A percentile compares a stretch with the other conserved stretches of the same genome.
phyloP scores from a whole-genome alignment of 2,888 invertebrate genomes.

The Strigamia crassipes region DNA sequence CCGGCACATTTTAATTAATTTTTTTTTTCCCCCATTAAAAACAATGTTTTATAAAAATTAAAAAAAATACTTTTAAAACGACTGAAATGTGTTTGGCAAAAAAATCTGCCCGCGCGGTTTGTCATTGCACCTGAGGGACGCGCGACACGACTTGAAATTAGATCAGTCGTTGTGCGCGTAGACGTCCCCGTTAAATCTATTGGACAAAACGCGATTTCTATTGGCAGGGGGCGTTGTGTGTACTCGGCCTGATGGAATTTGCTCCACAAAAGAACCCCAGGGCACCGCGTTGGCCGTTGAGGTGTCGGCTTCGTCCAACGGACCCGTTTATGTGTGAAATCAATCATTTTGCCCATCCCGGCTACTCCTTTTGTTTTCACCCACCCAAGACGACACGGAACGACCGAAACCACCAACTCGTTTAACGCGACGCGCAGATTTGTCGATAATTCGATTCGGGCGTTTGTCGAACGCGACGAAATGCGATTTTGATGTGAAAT shows the following conservation, averaged over 20 bases:
- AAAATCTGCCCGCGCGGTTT: neutral
- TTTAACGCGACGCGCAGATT: neutral
- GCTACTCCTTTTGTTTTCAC: neutral
- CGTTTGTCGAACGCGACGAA: neutral
- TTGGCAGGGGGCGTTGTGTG: conserved; percentile 1
- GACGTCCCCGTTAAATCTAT: conserved; percentile 1
- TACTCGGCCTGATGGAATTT: conserved; percentile 25
- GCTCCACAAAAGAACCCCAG: conserved; percentile 28
- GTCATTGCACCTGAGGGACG: conserved; percentile 11
- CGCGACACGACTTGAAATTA: neutral
- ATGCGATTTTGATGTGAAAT: neutral
- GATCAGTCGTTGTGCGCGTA: neutral
- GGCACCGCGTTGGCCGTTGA: conserved; percentile 24
- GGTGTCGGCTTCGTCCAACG: conserved; percentile 18
- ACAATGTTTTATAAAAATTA: neutral
- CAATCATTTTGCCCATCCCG: conserved; percentile 18
- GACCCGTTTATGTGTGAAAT: conserved; percentile 24
- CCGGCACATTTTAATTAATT: neutral
- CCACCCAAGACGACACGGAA: neutral
- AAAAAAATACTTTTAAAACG: neutral
- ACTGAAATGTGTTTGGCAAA: neutral
- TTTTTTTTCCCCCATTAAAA: neutral
- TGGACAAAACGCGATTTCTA: neutral
- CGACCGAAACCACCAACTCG: neutral
- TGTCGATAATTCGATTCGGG: neutral